Base-by-base conservation (phyloP, 2,113 vertebrate species). In the Scatophagus argus region DNA sequence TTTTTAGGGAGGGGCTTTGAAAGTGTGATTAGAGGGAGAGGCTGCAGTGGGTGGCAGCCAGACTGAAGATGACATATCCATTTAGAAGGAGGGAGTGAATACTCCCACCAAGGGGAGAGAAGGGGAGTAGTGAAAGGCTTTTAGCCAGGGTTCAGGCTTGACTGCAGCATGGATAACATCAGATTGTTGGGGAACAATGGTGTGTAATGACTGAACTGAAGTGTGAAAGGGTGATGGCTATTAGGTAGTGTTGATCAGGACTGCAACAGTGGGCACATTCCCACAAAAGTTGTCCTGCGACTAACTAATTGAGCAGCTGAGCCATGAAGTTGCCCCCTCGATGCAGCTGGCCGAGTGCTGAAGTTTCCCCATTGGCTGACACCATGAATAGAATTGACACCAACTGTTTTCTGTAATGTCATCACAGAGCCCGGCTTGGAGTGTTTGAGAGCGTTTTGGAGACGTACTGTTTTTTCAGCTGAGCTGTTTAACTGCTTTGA, bases 61-160 rank as follows among this genome's bases (percentile, higher is more conserved):
- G 56, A 34, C 61, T 58, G 41, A n/a, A 64, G 58, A 69, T 63
- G 78, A 65, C 49, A 44, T 44, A 74, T 73, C 39, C 47, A 54
- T 54, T 54, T 54, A 29, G 25, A 52, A 9, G 4, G 29, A 62
- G 39, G 32, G 61, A 46, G 25, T 61, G 59, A 60, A 44, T 49
- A 31, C 51, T 49, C 39, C 36, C 23, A 55, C 34, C 21, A 25
- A 34, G 29, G 23, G 6, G 46, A 51, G 31, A 56, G 49, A 12
- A 54, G 25, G 13, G 51, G 13, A 8, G 51, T 14, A 23, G 25
- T 16, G 25, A 16, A 54, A 54, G 25, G 13, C 51, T 29, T 54
- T 54, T 54, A 29, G 25, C 29, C 51, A 52, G 47, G 4, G n/a
- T 51, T 12, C 11, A 49, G 51, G 29, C 47, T 12, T 49, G n/a